Evolutionary conservation across 2,113 vertebrate species (phyloP).

Genomic region (Lynx canadensis): DNA sequence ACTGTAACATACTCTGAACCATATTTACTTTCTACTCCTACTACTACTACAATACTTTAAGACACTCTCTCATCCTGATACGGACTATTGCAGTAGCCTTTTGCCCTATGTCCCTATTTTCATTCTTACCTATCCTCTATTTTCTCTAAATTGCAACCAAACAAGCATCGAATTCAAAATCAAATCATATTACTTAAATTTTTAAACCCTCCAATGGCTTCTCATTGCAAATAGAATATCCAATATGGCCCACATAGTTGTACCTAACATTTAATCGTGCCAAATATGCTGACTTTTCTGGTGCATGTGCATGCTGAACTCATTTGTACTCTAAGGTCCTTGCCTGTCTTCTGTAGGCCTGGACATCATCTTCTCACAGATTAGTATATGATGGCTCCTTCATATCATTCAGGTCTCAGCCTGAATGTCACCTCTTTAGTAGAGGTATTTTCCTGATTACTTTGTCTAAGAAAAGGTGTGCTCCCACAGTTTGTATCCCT

Average conservation of each 20-base stretch:
- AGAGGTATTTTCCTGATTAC: background rate
- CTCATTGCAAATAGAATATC: background rate
- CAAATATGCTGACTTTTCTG: background rate
- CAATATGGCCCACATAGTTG: background rate
- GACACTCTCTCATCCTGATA: background rate
- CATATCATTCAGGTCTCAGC: background rate
- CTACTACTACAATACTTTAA: background rate
- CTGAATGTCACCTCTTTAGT: background rate
- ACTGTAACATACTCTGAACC: background rate
- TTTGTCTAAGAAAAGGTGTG: background rate
- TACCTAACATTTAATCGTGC: background rate
- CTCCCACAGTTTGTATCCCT: background rate
- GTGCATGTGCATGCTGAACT: background rate
- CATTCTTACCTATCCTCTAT: background rate
- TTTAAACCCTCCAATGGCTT: background rate
- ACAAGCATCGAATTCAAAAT: slow-evolving; percentile 26
- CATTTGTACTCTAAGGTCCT: background rate
- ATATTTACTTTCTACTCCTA: background rate
- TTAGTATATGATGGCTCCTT: background rate
- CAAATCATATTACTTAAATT: background rate
- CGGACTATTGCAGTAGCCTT: background rate
- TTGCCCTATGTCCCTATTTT: background rate
- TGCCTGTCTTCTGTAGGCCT: background rate
- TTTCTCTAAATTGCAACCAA: background rate
- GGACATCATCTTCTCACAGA: background rate